Evolutionary conservation across 2,797 vertebrate genomes (phyloP), one percentile per base, ranked within the genome.

Genomic region (Scomberomorus guttatus): DNA sequence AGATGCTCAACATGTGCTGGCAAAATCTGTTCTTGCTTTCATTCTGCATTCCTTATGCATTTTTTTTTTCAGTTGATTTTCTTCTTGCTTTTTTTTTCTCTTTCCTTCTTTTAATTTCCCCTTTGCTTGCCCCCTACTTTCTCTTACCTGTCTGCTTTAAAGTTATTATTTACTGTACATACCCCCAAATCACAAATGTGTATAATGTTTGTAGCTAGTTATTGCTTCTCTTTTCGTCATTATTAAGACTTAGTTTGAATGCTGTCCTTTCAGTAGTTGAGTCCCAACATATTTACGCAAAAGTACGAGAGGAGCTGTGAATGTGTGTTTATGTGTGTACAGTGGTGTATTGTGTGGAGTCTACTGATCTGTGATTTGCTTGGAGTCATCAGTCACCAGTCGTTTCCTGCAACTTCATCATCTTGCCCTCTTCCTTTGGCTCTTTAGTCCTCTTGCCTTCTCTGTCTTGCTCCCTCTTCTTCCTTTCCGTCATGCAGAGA

Each of bases 1-100:
- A 71, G 68, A 85, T 86, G 87, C 72, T 85, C 56, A 69, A 68
- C 83, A 87, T 75, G 70, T 32, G 2, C 64, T 37, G 37, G 37
- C 25, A 1, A 82, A 83, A 82, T 77, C 83, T 75, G 79, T 42
- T 84, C 48, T 72, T 82, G 44, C 60, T 85, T 77, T 76, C 34
- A 46, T 32, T 74, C 74, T 46, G 46, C 79, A 75, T 87, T 73
- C 80, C 71, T 77, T 14, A 13, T 55, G n/a, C 29, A n/a, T 54
- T 77, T 79, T 48, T 34, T 34, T 57, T 32, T 60, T 18, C 7
- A 27, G 13, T 58, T 70, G 50, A 37, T 42, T 80, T n/a, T 70
- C 51, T 37, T 18, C 15, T 73, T 13, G 48, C 50, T 52, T 11
- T 79, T 75, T 27, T 63, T 57, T 44, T 13, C 39, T 54, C 4